Percentiles rank a stretch among this genome's conserved stretches.
Evolutionary conservation across 2,888 invertebrate genomes (phyloP).

Genomic region (Cantharis rufa): DNA sequence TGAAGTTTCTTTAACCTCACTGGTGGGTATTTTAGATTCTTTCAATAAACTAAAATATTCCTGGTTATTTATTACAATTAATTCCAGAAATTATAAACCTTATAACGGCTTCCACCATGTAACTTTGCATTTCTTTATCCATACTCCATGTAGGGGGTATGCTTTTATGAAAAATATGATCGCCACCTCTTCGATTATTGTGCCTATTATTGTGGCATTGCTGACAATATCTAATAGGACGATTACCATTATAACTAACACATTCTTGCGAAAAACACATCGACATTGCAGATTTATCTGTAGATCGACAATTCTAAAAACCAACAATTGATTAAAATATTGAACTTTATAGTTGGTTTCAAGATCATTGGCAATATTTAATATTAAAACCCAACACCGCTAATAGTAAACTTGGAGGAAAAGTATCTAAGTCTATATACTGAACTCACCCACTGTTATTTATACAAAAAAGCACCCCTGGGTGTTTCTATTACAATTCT

Average conservation of each 20-base stretch:
- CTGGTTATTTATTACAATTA: not conserved
- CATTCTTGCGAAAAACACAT: conserved; percentile 98
- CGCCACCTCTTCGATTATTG: conserved; percentile 82
- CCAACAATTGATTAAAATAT: not conserved
- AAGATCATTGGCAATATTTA: no score
- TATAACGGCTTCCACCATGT: conserved; percentile 92
- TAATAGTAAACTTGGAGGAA: no score
- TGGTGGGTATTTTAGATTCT: conserved; percentile 84
- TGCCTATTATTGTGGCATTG: conserved; percentile 90
- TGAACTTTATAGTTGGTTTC: not conserved
- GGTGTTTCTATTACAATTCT: no score
- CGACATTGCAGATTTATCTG: conserved; percentile 89
- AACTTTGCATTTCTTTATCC: conserved; percentile 89
- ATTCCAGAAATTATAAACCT: conserved; percentile 60
- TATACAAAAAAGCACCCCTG: no score
- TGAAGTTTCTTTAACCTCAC: conserved; percentile 63
- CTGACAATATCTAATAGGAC: conserved; percentile 91
- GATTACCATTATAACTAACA: conserved; percentile 93
- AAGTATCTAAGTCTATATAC: no score
- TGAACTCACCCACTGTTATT: no score
- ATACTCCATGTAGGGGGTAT: conserved; percentile 87
- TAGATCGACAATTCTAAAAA: conserved; percentile 84
- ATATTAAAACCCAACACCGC: no score
- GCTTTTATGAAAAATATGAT: conserved; percentile 89
- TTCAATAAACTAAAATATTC: conserved; percentile 70